Evolutionary conservation across 2,113 vertebrate species (phyloP).

Genomic region (Triplophysa dalaica): DNA sequence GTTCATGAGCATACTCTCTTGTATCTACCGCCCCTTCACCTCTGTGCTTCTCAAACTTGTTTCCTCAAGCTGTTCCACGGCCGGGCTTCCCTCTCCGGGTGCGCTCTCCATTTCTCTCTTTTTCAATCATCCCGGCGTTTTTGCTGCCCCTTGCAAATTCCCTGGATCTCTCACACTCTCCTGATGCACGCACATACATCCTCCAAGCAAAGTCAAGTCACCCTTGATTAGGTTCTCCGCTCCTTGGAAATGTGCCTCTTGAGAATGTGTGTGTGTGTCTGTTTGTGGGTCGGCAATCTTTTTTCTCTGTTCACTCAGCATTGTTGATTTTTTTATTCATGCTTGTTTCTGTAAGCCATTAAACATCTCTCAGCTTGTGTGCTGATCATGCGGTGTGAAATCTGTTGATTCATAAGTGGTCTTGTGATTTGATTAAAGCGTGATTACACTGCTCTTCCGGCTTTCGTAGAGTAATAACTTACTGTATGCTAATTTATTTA

Average conservation of each 20-base stretch:
- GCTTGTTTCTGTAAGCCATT: constrained; percentile 37
- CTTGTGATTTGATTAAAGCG: constrained; percentile 39
- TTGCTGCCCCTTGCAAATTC: constrained; percentile 41
- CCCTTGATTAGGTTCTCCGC: constrained; percentile 64
- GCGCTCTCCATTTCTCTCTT: not conserved
- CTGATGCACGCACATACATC: constrained; percentile 35
- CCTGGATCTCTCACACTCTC: constrained; percentile 23
- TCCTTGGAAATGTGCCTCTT: constrained; percentile 52
- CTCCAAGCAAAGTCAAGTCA: constrained; percentile 70
- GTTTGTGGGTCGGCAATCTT: not conserved
- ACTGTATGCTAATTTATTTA: constrained; percentile 18
- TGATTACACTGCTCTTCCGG: constrained; percentile 2
- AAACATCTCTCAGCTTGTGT: constrained; percentile 23
- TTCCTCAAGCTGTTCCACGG: constrained; percentile 29
- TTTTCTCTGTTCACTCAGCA: constrained; percentile 33
- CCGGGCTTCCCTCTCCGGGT: constrained; percentile 27
- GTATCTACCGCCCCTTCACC: not conserved
- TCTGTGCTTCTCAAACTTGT: constrained; percentile 31
- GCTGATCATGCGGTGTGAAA: constrained; percentile 41
- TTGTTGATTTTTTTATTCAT: constrained; percentile 38
- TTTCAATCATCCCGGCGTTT: constrained; percentile 34
- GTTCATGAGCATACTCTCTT: not conserved
- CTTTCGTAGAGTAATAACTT: constrained; percentile 7
- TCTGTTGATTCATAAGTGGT: constrained; percentile 48
- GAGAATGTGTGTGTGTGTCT: constrained; percentile 37